Evolutionary conservation across 2,797 vertebrate species (phyloP).

Genomic region (Tokudaia tokunoshimensis): DNA sequence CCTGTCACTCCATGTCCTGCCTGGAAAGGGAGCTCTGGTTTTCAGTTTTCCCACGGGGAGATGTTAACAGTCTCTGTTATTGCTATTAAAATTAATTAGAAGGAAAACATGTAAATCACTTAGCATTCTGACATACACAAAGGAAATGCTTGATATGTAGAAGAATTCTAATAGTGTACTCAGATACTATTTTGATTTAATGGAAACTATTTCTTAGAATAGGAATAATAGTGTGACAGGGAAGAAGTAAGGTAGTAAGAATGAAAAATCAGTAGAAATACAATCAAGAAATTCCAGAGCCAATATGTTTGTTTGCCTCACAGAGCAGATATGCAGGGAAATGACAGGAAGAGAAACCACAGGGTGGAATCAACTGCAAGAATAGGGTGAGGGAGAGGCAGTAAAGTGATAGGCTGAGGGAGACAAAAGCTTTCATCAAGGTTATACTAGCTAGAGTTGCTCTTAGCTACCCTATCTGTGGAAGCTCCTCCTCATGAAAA

Average conservation of each 20-base stretch:
- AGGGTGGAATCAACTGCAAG: background rate
- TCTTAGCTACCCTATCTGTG: background rate
- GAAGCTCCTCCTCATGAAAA: background rate
- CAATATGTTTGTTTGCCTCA: background rate
- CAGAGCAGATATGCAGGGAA: background rate
- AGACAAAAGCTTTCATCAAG: background rate
- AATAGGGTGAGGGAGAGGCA: fast-evolving
- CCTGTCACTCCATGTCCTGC: background rate
- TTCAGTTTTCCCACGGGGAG: background rate
- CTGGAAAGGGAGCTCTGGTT: background rate
- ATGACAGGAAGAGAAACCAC: background rate
- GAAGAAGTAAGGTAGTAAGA: conserved; percentile 27
- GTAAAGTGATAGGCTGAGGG: background rate
- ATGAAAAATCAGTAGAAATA: background rate
- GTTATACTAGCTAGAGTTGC: background rate
- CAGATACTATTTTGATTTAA: background rate
- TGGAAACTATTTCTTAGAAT: conserved; percentile 14
- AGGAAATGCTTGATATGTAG: background rate
- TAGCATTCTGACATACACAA: conserved; percentile 6
- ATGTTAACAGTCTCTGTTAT: background rate
- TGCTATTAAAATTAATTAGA: background rate
- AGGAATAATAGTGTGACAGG: background rate
- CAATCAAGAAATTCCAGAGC: background rate
- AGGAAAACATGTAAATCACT: background rate
- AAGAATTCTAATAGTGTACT: background rate